Percentiles rank a stretch among this genome's conserved stretches.
Evolutionary conservation across 1,140 invertebrate species (phyloP).

Genomic region (Rhizoglyphus robini): DNA sequence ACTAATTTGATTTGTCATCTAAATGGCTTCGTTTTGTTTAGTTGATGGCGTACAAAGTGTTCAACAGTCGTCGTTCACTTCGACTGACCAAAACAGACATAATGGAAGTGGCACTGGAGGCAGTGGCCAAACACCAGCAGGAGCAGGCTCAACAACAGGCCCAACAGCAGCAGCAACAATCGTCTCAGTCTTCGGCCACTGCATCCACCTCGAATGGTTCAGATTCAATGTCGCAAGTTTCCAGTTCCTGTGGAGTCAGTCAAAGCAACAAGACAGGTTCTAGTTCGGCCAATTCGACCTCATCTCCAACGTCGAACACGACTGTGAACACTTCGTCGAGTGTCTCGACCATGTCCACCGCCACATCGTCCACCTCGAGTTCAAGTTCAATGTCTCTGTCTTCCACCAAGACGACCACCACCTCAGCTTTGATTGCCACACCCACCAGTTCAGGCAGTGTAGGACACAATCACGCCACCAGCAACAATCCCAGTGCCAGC

Average conservation of each 20-base stretch:
- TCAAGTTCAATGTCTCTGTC: not conserved
- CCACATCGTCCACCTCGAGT: not conserved
- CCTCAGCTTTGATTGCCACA: constrained; percentile 1
- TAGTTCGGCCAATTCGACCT: not conserved
- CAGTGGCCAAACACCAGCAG: constrained; percentile 12
- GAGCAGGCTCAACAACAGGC: not conserved
- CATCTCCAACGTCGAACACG: not conserved
- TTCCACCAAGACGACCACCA: not conserved
- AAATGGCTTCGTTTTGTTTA: not conserved
- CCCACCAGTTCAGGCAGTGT: not conserved
- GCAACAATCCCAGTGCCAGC: not conserved
- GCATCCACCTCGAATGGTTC: not conserved
- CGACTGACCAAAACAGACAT: constrained; percentile 6
- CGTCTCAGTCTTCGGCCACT: not conserved
- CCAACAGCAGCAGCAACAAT: not conserved
- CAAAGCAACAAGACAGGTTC: not conserved
- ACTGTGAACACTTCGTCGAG: not conserved
- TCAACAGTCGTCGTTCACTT: not conserved
- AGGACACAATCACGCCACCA: not conserved
- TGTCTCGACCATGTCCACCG: not conserved
- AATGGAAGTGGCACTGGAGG: constrained; percentile 14
- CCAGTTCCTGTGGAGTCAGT: not conserved
- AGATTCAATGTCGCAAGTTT: not conserved
- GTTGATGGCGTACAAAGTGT: constrained; percentile 14
- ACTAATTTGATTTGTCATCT: not conserved